Percentiles rank a stretch among this genome's conserved stretches.
Conservation (phyloP, 2,113 vertebrate genomes). For the Siniperca knerii region DNA sequence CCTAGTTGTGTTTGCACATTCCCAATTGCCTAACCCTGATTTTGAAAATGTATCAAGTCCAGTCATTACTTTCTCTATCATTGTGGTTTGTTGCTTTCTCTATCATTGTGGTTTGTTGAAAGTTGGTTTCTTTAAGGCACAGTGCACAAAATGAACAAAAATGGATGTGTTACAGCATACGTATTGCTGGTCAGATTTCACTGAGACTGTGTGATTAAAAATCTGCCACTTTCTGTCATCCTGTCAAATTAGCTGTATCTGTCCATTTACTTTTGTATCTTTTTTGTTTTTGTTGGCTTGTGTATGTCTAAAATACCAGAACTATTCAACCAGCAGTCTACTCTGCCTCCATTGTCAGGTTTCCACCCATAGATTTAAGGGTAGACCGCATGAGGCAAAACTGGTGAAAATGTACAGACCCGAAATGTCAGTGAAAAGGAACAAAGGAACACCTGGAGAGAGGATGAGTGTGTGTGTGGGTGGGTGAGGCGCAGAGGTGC, state of each 20-base stretch:
- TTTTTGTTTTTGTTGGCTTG: not conserved
- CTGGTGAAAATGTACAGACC: conserved; percentile 30
- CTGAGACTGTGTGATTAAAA: not conserved
- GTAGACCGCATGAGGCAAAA: conserved; percentile 30
- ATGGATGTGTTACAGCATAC: not conserved
- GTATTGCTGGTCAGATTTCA: not conserved
- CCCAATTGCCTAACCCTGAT: not conserved
- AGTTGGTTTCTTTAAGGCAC: not conserved
- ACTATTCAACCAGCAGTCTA: conserved; percentile 11
- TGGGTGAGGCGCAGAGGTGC: conserved; percentile 54
- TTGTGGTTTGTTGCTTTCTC: not conserved
- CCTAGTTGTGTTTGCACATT: not conserved
- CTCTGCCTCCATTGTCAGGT: conserved; percentile 36
- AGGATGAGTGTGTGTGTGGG: conserved; percentile 28
- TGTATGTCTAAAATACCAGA: conserved; percentile 30
- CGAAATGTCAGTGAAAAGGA: conserved; percentile 50
- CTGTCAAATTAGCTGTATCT: conserved; percentile 7
- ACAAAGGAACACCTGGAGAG: conserved; percentile 78
- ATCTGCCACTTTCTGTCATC: conserved; percentile 1
- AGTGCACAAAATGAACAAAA: not conserved
- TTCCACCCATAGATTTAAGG: conserved; percentile 39
- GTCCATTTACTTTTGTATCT: not conserved
- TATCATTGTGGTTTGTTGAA: not conserved
- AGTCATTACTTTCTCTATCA: not conserved
- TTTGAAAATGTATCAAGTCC: conserved; percentile 4